Conservation (phyloP, 2,888 invertebrate species). For the Morpho deidamia region DNA sequence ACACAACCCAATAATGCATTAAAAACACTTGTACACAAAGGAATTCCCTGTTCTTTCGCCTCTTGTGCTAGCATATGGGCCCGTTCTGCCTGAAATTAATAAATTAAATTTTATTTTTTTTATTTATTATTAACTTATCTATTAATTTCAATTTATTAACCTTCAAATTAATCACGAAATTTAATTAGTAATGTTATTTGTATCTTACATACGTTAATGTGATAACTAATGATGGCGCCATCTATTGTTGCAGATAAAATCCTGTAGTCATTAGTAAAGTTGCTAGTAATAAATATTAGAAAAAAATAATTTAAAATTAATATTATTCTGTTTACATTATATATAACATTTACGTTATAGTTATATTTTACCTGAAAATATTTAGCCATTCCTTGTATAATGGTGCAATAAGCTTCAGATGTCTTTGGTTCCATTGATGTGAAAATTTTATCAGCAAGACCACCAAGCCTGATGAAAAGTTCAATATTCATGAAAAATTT, state of each 20-base stretch:
- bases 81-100: constrained; percentile 73
- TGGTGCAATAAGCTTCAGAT: constrained; percentile 83
- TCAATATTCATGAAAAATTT: neutral
- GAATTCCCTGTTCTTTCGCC: constrained; percentile 80
- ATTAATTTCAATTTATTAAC: too few relatives aligned
- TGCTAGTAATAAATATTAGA: too few relatives aligned
- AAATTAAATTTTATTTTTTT: too few relatives aligned
- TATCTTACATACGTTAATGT: too few relatives aligned
- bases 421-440: constrained; percentile 82
- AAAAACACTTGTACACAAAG: constrained; percentile 81
- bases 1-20: constrained; percentile 82
- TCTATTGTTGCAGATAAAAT: too few relatives aligned
- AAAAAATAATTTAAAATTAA: too few relatives aligned
- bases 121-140: too few relatives aligned
- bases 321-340: too few relatives aligned
- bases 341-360: neutral
- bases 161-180: too few relatives aligned
- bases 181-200: too few relatives aligned
- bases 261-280: too few relatives aligned
- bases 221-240: too few relatives aligned
- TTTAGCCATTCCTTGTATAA: constrained; percentile 91
- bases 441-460: constrained; percentile 87
- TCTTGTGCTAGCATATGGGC: constrained; percentile 82
- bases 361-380: constrained; percentile 76
- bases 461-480: constrained; percentile 75